phyloP scores from a whole-genome alignment of 2,888 invertebrate genomes.

The Phalangium opilio region DNA sequence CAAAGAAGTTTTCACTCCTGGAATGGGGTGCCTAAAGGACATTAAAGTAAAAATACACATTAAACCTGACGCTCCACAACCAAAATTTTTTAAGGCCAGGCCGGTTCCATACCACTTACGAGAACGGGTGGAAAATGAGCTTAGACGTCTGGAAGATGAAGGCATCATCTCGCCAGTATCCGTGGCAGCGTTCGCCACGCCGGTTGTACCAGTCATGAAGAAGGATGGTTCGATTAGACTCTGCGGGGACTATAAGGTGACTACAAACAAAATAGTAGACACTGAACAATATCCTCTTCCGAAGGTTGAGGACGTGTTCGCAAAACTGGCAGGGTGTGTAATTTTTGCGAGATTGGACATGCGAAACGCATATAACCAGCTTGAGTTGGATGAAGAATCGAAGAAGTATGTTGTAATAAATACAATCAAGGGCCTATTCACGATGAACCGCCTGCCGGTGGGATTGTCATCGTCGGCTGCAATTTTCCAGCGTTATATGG shows the following conservation, averaged over 20 bases:
- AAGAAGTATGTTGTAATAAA: slow-evolving; percentile 3
- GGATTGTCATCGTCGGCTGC: slow-evolving; percentile 1
- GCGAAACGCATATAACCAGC: background rate
- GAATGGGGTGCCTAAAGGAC: no score
- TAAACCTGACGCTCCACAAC: slow-evolving; percentile 7
- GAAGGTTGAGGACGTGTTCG: slow-evolving; percentile 2
- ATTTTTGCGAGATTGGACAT: background rate
- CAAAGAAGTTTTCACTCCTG: no score
- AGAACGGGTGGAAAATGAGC: background rate
- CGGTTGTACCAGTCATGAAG: slow-evolving; percentile 3
- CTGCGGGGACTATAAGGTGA: background rate
- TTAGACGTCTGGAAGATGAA: slow-evolving; percentile 21
- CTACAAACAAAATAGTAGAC: background rate
- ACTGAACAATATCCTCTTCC: slow-evolving; percentile 1
- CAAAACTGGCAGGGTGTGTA: background rate
- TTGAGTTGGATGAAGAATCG: background rate
- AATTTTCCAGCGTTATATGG: slow-evolving; percentile 6
- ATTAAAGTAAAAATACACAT: no score
- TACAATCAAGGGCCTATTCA: slow-evolving; percentile 1
- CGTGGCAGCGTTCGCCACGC: slow-evolving; percentile 5
- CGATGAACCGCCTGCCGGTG: background rate
- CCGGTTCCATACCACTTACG: slow-evolving; percentile 11
- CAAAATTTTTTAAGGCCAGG: slow-evolving; percentile 25
- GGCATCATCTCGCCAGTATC: background rate
- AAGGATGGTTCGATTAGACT: background rate